Evolutionary conservation across 2,113 vertebrate genomes (phyloP).

Genomic region (Crotalus tigris): DNA sequence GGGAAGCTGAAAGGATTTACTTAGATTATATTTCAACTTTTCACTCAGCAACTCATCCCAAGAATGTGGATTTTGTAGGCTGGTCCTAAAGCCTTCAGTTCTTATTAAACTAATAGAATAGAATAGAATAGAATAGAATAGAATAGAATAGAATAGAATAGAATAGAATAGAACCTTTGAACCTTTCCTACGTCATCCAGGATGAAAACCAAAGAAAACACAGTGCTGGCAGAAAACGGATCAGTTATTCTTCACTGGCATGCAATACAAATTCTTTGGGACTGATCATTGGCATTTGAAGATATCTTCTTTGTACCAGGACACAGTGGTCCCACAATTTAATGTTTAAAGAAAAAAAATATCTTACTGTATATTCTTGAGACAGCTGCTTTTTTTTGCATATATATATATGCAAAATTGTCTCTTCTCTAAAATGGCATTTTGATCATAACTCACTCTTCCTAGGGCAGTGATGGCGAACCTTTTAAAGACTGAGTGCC

Average conservation of each 20-base stretch:
- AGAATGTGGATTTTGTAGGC: constrained; percentile 36
- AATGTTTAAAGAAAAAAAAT: constrained; percentile 64
- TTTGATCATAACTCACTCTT: constrained; percentile 24
- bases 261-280: constrained; percentile 46
- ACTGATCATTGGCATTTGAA: constrained; percentile 50
- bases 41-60: not conserved
- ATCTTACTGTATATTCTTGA: constrained; percentile 37
- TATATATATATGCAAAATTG: no score
- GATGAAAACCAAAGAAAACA: constrained; percentile 38
- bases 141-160: no score
- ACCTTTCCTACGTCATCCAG: constrained; percentile 39
- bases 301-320: constrained; percentile 39
- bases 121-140: no score
- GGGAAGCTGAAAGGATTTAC: constrained; percentile 44
- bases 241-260: constrained; percentile 47
- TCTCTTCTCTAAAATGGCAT: constrained; percentile 37
- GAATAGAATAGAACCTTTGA: constrained; percentile 29
- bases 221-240: constrained; percentile 37
- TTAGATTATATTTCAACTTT: constrained; percentile 52
- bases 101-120: not conserved
- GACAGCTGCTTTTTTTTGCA: constrained; percentile 2
- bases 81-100: constrained; percentile 44
- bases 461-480: not conserved
- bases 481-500: no score
- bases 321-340: constrained; percentile 50